Base-by-base conservation (phyloP, 2,888 invertebrate species). In the Athalia circularis region DNA sequence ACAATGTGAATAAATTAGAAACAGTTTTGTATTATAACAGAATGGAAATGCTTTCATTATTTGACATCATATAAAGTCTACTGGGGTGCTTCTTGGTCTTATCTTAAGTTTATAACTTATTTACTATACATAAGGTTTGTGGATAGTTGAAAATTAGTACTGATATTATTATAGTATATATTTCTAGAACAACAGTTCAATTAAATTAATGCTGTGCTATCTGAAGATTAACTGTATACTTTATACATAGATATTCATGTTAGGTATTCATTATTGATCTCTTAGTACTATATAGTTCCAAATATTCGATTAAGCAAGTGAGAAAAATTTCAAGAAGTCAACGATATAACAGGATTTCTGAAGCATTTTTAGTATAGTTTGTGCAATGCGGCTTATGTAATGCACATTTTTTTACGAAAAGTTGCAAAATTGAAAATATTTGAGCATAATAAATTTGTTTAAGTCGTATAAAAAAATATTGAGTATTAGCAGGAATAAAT, bases 121-220 rank as follows among this genome's bases (percentile, higher is more conserved):
- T 65, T 11, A 65, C 4, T 4, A 62, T 13, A 76, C 68, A 67
- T 77, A 78, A 61, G n/a, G 65, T 59, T 9, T 9, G 54, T 52
- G 29, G 29, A 68, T 68, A 43, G 29, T 50, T 9, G 57, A 13
- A 67, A 79, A 76, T 43, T 15, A 43, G 62, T 59, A 5, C 52
- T 64, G 67, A 80, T 76, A 80, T 76, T 72, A 54, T 68, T 15
- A 29, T 52, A 29, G 3, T 65, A 52, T 11, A 68, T 68, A 52
- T 54, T 68, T 68, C 43, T n/a, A 52, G 29, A 68, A 54, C 52
- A 54, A 68, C 68, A 65, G 64, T 79, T 81, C 74, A 80, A 77
- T 79, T 82, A 80, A 82, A 80, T 74, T 79, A 50, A 50, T 15
- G 61, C 13, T 9, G 48, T 64, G 47, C 13, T 62, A 61, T 11